A percentile compares a stretch with the other conserved stretches of the same genome.
These are phyloP conservation scores for Bradypodion pumilum DNA, from an alignment of 2,797 vertebrate species.

Conservation along the genomic window DNA sequence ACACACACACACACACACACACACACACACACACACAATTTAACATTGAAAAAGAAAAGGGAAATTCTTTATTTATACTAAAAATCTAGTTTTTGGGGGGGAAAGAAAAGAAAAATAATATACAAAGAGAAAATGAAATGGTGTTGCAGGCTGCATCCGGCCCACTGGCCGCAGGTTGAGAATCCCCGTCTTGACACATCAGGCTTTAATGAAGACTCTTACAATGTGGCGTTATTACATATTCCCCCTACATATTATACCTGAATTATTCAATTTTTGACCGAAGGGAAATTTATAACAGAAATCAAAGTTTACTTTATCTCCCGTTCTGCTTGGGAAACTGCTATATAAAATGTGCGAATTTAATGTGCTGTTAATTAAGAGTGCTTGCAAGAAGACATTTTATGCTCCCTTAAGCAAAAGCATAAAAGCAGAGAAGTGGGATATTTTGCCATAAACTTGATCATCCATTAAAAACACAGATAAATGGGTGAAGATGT, in stretches of 20 bases:
- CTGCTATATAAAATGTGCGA: conserved; percentile 17
- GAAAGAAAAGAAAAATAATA: too few species aligned
- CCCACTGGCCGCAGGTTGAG: too few species aligned
- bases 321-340: background rate
- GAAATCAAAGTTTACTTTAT: conserved; percentile 27
- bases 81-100: too few species aligned
- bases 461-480: background rate
- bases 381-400: conserved; percentile 6
- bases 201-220: conserved; percentile 4
- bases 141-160: too few species aligned
- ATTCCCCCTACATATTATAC: background rate
- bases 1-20: too few species aligned
- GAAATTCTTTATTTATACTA: too few species aligned
- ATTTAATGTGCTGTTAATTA: conserved; percentile 37
- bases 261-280: conserved; percentile 34
- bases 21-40: too few species aligned
- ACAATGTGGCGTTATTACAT: background rate
- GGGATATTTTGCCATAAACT: conserved; percentile 4
- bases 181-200: background rate
- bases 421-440: background rate
- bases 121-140: too few species aligned
- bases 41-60: too few species aligned
- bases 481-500: background rate
- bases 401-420: conserved; percentile 18
- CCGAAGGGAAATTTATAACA: conserved; percentile 31